Evolutionary conservation across 2,113 vertebrate genomes (phyloP).

Genomic region (Oreamnos americanus): DNA sequence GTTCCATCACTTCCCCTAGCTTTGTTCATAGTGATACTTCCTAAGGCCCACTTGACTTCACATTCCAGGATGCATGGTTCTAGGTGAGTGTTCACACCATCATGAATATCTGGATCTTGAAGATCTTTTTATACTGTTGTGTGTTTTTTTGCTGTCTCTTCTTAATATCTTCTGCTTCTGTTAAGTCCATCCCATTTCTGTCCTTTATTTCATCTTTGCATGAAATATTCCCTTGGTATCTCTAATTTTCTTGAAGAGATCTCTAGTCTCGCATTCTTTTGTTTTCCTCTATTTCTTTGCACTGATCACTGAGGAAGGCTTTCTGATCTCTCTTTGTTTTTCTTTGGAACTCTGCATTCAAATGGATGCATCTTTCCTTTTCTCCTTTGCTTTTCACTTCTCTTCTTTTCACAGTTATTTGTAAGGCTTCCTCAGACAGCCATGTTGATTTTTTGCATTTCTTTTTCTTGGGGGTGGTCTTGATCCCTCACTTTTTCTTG

Average conservation of each 20-base stretch:
- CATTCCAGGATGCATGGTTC: neutral
- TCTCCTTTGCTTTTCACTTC: neutral
- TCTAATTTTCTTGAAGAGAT: neutral
- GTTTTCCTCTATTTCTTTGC: neutral
- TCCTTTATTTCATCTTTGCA: neutral
- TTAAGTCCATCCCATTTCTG: neutral
- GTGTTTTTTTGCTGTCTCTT: neutral
- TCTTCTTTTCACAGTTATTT: neutral
- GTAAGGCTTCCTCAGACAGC: neutral
- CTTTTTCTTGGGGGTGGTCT: neutral
- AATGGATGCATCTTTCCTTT: neutral
- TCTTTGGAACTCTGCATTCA: neutral
- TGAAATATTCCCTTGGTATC: neutral
- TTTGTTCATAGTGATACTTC: neutral
- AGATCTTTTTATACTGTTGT: neutral
- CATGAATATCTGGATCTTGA: neutral
- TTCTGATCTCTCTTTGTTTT: neutral
- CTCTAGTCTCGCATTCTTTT: neutral
- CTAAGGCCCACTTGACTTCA: neutral
- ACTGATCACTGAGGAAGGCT: neutral
- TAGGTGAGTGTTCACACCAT: neutral
- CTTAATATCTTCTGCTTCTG: neutral
- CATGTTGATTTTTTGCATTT: neutral
- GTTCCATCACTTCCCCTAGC: neutral
- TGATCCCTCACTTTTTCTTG: neutral